These are phyloP conservation scores for Selene dorsalis DNA, from an alignment of 2,797 vertebrate species.

Conservation along the genomic window DNA sequence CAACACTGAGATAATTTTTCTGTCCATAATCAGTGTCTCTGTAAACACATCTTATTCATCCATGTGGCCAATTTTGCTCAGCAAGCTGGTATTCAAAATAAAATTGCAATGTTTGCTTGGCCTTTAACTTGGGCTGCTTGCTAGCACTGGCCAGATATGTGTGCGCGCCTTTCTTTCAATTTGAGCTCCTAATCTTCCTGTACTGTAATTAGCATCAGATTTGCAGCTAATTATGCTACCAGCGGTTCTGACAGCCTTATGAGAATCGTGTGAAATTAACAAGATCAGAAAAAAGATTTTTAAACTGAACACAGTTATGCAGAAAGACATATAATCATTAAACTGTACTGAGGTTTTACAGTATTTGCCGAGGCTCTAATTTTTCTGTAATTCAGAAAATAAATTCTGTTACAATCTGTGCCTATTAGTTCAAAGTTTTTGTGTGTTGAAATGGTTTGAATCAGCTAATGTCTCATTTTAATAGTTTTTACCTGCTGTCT, in stretches of 20 bases:
- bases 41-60: background rate
- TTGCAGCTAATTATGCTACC: conserved; percentile 48
- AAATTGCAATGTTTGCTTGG: background rate
- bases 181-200: conserved; percentile 33
- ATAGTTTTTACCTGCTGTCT: background rate
- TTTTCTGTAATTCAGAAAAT: conserved; percentile 26
- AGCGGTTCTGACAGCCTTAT: conserved; percentile 25
- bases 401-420: background rate
- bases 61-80: background rate
- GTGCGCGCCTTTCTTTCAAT: conserved; percentile 27
- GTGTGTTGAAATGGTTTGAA: too few species aligned
- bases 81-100: background rate
- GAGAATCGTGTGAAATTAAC: conserved; percentile 32
- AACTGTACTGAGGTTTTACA: conserved; percentile 27
- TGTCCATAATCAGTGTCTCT: background rate
- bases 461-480: background rate
- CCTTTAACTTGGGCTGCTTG: background rate
- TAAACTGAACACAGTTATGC: conserved; percentile 16
- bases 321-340: conserved; percentile 27
- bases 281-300: conserved; percentile 25
- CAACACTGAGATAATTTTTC: background rate
- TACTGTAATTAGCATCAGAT: conserved; percentile 53
- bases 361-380: conserved; percentile 20
- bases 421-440: too few species aligned
- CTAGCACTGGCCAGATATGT: background rate